phyloP scores from a whole-genome alignment of 2,797 vertebrate species.

The Lindbergichthys nudifrons region DNA sequence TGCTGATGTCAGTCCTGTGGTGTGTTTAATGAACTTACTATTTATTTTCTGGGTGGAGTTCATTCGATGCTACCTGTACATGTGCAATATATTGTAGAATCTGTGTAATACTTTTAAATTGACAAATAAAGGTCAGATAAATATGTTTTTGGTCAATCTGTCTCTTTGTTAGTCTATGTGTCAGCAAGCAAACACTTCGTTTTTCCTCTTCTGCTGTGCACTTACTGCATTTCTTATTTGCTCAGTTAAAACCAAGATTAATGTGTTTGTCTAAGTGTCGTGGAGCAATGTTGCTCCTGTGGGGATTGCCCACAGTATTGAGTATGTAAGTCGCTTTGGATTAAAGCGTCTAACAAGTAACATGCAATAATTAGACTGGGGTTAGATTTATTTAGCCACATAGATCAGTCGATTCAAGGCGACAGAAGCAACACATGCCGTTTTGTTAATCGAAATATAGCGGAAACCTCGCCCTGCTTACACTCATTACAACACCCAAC shows the following conservation, averaged over 20 bases:
- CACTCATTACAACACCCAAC: neutral
- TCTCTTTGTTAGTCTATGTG: neutral
- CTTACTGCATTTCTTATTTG: conserved; percentile 29
- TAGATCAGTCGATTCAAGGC: too few species aligned
- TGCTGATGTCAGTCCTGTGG: neutral
- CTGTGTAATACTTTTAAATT: conserved; percentile 36
- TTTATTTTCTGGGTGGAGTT: conserved; percentile 43
- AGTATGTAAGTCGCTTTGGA: too few species aligned
- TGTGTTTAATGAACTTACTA: conserved; percentile 8
- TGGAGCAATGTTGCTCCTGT: neutral
- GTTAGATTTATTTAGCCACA: neutral
- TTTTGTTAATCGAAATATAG: neutral
- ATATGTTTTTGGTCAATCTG: neutral
- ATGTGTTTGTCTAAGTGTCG: neutral
- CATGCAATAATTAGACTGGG: neutral
- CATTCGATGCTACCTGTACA: conserved; percentile 6
- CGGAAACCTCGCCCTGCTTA: neutral
- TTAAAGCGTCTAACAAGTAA: too few species aligned
- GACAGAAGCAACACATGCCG: too few species aligned
- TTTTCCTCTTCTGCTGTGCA: neutral
- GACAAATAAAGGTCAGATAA: conserved; percentile 34
- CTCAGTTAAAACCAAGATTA: conserved; percentile 4
- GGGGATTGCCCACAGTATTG: too few species aligned
- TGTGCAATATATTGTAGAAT: conserved; percentile 57
- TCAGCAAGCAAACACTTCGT: neutral